Percentiles rank a stretch among this genome's conserved stretches.
These are phyloP conservation scores for Pemphigus obesinymphae DNA, from an alignment of 1,140 invertebrate species.

Conservation along the genomic window DNA sequence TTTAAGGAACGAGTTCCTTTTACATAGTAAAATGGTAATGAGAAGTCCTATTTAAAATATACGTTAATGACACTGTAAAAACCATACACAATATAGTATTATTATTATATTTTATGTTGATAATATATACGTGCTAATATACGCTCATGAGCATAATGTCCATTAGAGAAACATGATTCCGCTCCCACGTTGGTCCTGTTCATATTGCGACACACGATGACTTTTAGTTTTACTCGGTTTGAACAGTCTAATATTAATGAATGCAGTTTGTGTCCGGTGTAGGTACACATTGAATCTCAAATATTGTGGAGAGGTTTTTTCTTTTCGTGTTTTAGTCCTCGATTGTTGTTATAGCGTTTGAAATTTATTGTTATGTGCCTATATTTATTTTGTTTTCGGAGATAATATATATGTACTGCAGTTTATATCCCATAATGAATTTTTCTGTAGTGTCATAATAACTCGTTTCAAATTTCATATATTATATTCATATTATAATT, in stretches of 20 bases:
- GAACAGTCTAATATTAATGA: not conserved
- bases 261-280: not conserved
- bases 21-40: too few species aligned
- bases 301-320: not conserved
- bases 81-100: too few species aligned
- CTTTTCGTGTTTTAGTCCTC: not conserved
- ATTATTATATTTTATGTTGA: too few species aligned
- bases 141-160: not conserved
- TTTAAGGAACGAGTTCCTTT: too few species aligned
- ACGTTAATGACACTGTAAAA: too few species aligned
- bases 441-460: too few species aligned
- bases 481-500: too few species aligned
- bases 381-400: not conserved
- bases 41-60: too few species aligned
- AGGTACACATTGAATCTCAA: not conserved
- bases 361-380: not conserved
- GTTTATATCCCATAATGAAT: too few species aligned
- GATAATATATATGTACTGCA: not conserved
- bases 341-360: not conserved
- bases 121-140: not conserved
- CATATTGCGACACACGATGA: not conserved
- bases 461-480: too few species aligned
- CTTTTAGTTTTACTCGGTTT: not conserved
- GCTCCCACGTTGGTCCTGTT: not conserved
- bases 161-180: not conserved